These are phyloP conservation scores for Diarsia brunnea DNA, from an alignment of 2,888 invertebrate genomes.

Conservation along the genomic window DNA sequence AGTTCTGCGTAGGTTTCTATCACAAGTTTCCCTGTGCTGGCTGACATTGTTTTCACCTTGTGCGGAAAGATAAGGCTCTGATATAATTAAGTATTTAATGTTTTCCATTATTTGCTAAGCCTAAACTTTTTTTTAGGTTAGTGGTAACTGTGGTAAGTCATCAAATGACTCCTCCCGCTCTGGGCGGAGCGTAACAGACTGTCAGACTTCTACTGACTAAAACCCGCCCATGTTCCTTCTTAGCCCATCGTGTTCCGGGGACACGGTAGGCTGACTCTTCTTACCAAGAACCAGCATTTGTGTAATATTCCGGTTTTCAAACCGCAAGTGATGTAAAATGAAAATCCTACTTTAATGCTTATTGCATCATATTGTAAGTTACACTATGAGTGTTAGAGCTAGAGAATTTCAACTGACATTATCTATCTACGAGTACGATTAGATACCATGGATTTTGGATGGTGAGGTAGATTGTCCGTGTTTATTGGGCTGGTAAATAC, in stretches of 20 bases:
- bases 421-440: background rate
- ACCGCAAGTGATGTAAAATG: background rate
- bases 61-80: constrained; percentile 6
- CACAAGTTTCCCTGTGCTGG: background rate
- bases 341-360: background rate
- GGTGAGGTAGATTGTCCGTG: background rate
- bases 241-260: too few relatives aligned
- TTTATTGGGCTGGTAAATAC: background rate
- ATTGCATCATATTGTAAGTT: background rate
- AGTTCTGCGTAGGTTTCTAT: constrained; percentile 7
- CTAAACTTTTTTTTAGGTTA: too few relatives aligned
- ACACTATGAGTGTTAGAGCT: background rate
- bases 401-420: background rate
- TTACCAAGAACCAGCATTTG: background rate
- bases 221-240: too few relatives aligned
- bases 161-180: too few relatives aligned
- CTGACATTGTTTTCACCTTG: constrained; percentile 3
- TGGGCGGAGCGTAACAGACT: too few relatives aligned
- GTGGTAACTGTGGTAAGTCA: too few relatives aligned
- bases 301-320: background rate
- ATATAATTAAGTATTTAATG: background rate
- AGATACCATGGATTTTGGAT: background rate
- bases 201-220: too few relatives aligned
- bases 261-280: background rate
- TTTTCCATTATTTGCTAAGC: too few relatives aligned